Conservation (phyloP, 2,888 invertebrate genomes). For the Pardosa pseudoannulata region DNA sequence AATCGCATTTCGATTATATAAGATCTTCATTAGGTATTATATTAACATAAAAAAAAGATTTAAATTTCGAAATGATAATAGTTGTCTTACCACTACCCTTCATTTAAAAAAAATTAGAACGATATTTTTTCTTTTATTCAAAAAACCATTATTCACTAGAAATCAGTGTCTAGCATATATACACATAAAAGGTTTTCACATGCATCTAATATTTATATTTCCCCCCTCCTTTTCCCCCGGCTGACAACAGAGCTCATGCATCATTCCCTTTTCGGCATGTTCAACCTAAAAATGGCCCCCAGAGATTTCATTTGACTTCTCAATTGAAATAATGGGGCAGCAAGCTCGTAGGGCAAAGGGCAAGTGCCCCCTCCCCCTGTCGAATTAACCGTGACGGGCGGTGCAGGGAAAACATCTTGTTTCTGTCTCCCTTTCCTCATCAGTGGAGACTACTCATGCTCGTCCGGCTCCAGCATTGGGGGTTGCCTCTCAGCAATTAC, state of each 20-base stretch:
- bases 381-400: constrained; percentile 54
- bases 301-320: constrained; percentile 41
- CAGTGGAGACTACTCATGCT: constrained; percentile 11
- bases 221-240: too few species aligned
- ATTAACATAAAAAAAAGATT: too few species aligned
- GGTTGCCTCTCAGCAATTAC: constrained; percentile 34
- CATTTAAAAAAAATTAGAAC: too few species aligned
- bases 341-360: constrained; percentile 25
- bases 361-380: constrained; percentile 37
- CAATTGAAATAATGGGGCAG: constrained; percentile 37
- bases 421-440: constrained; percentile 29
- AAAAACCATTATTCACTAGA: too few species aligned
- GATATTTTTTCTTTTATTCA: too few species aligned
- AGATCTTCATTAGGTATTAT: too few species aligned
- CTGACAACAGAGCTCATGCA: neutral
- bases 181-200: too few species aligned
- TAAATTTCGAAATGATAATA: too few species aligned
- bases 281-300: neutral
- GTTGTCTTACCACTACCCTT: too few species aligned
- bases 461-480: neutral
- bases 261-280: neutral
- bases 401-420: constrained; percentile 52
- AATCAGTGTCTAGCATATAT: too few species aligned
- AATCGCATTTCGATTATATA: too few species aligned
- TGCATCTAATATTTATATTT: too few species aligned